Base-by-base conservation (phyloP, 2,797 vertebrate genomes). In the Taeniopygia guttata region DNA sequence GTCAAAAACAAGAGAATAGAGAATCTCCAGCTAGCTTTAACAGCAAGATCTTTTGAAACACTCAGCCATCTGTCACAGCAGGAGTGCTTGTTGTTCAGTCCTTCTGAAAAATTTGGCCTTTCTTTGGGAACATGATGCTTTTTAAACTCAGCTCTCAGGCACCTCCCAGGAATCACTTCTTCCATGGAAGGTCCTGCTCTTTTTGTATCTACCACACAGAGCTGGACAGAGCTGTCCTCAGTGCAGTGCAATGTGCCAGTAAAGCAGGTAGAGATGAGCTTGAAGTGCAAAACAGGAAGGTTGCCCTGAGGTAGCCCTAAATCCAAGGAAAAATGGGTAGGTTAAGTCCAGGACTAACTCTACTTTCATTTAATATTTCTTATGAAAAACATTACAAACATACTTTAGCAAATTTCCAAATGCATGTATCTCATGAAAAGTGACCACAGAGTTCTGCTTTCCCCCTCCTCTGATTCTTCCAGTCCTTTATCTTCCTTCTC, bases 61-160 rank as follows among this genome's bases (percentile, higher is more conserved):
- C 58, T 68, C 72, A 72, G 84, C 93, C 96, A 96, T 96, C 96
- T 96, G 95, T 95, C 95, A 87, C 95, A 95, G 94, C 72, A 82
- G 93, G 93, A 95, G 86, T 49, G 86, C 56, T 90, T 87, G 80
- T 88, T 95, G 90, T 93, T 92, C 75, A 93, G 67, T 60, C 68
- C 46, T 90, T 92, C 52, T 79, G 86, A 96, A 95, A 94, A 92
- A 95, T 58, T 87, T 92, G 94, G 92, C 92, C 75, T 62, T 90
- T 87, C 76, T 87, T 76, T 72, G 52, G 82, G 94, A 95, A 93
- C 56, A 76, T 2, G 21, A 21, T 87, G 86, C 84, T 93, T 95
- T 92, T 94, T 74, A 82, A 95, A 89, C 42, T 75, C 12, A 0
- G 1, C 51, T 92, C 75, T 79, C 83, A 76, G 66, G 62, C 69